phyloP scores from a whole-genome alignment of 2,113 vertebrate genomes.

The Vimba vimba region DNA sequence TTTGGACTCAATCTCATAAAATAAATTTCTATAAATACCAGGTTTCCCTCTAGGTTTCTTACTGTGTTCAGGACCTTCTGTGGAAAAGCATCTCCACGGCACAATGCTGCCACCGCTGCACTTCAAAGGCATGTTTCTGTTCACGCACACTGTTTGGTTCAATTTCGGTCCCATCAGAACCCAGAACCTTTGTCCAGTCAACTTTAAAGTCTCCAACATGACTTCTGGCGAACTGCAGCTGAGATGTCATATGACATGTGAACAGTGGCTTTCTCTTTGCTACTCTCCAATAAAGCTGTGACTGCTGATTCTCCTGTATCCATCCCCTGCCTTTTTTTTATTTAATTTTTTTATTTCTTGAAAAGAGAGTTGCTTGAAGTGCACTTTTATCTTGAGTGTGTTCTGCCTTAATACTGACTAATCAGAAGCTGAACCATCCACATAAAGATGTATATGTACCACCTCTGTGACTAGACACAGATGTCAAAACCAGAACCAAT shows the following conservation, averaged over 20 bases:
- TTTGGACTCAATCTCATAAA: neutral
- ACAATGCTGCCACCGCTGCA: neutral
- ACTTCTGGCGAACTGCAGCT: neutral
- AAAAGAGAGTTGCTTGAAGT: neutral
- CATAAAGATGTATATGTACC: neutral
- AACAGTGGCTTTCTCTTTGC: neutral
- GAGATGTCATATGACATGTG: conserved; percentile 14
- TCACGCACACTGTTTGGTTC: neutral
- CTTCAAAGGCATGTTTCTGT: neutral
- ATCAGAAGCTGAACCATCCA: neutral
- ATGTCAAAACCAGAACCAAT: neutral
- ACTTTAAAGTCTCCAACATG: conserved; percentile 1
- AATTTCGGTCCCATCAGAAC: neutral
- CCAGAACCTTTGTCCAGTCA: neutral
- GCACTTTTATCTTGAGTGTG: neutral
- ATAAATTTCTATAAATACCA: neutral
- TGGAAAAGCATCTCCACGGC: neutral
- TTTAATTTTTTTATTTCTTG: neutral
- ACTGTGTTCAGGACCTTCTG: neutral
- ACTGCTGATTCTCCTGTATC: neutral
- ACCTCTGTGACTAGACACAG: neutral
- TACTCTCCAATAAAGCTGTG: neutral
- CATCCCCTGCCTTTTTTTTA: neutral
- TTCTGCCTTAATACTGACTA: neutral
- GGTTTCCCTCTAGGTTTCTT: neutral